Base-by-base conservation (phyloP, 30 jellyfish, hydroid and myxozoan species). In the Hydractinia echinata region DNA sequence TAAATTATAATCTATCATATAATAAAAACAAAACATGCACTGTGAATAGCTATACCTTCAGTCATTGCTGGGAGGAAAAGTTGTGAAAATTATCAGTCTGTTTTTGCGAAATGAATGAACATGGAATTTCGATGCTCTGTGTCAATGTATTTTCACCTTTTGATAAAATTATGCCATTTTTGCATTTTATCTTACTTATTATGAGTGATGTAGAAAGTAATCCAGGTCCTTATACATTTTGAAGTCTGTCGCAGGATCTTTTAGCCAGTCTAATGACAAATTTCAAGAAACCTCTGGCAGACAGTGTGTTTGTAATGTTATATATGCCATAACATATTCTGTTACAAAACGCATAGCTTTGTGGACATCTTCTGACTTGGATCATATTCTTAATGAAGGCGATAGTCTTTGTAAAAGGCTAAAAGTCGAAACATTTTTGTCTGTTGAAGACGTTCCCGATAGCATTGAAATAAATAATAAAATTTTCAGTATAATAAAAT, bases 381-480 rank as follows among this genome's bases (percentile, higher is more conserved):
- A 58, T 58, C 69, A 58, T 58, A 58, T 58, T 58, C 69, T 58
- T 58, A 13, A 58, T 58, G 69, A 58, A 58, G 69, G 69, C 19
- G 69, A 58, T 16, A 58, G 19, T 13, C 15, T 58, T 58, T 56
- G n/a, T n/a, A 56, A 10, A n/a, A 56, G n/a, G 10, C 68, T 56
- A n/a, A n/a, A n/a, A 56, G n/a, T n/a, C n/a, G n/a, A 56, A 10
- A 56, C 68, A 56, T 56, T 9, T 56, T 56, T 56, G n/a, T 56
- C 68, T 56, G n/a, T 56, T 10, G 68, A 56, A 56, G 68, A 56
- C 10, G n/a, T 56, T 56, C 68, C 68, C 10, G 10, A n/a, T 56
- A 9, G 68, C n/a, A 56, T 56, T 56, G 68, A 56, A 9, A n/a
- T 56, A n/a, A n/a, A 56, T 9, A 56, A 56, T 56, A 56, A 56